Base-by-base conservation (phyloP, 2,113 vertebrate genomes). In the Ceyx margarethae region DNA sequence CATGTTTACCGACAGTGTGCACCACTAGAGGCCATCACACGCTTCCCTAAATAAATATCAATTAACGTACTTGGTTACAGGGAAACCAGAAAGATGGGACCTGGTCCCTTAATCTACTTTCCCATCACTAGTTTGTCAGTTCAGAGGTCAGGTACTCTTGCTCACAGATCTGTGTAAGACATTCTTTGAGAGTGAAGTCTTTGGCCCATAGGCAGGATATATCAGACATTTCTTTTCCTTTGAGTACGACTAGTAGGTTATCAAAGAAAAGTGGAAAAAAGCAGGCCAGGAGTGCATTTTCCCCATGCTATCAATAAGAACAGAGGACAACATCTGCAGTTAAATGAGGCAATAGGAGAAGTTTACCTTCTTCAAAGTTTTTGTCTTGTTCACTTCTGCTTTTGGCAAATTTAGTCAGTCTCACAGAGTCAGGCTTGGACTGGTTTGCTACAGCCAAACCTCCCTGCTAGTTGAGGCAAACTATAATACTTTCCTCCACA, bases 31-130 rank as follows among this genome's bases (percentile, higher is more conserved):
- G 94, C 94, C 94, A 80, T 91, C 85, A 54, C 64, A 57, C 60
- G 5, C 95, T 94, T 91, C 82, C 58, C 89, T 56, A 93, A 93
- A 85, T 58, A 94, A 94, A 79, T 48, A 87, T 61, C 85, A 92
- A 89, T 81, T 91, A 91, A 69, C 7, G 6, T 5, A 13, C 29
- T 66, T 12, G 9, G 29, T 75, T 90, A 60, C 37, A 68, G 51
- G 58, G 29, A 68, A 87, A 64, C 56, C 10, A 1, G 2, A 25
- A 35, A 58, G 28, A 28, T 6, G 4, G 20, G 26, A 60, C 40
- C 42, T 51, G 53, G 11, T 15, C 5, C 50, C 29, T 40, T 66
- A 29, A 26, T 22, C 54, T 86, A 8, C 56, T 58, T 28, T 45
- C 54, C 64, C 28, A 58, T 37, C 33, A 22, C 5, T 23, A 15